Base-by-base conservation (phyloP, 2,113 vertebrate genomes). In the Aepyceros melampus region DNA sequence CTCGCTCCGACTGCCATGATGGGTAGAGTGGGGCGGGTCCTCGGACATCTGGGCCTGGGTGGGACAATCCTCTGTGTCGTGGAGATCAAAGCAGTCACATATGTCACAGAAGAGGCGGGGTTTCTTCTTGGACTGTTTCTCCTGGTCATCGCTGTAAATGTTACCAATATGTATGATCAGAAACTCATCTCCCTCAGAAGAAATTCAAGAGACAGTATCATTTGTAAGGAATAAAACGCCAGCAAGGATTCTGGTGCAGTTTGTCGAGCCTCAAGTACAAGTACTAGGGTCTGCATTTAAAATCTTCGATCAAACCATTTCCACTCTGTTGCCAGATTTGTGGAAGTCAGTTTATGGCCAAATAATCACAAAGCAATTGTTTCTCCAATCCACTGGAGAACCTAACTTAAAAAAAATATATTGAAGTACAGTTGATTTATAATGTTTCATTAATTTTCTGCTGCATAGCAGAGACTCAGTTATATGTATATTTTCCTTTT, bases 21-120 rank as follows among this genome's bases (percentile, higher is more conserved):
- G 99, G 0, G 99, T 98, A 0, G 99, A 99, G 98, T 99, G 99
- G 0, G 99, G 99, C 0, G 99, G 99, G 14, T 99, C 99, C 89
- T 99, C 99, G 0, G 99, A 98, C 96, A 99, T 98, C 99, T 99
- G 99, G 2, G 98, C 98, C 98, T 99, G 99, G 0, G 99, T 99
- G 4, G 99, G 99, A 92, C 99, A 99, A 98, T 99, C 99, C 98
- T 99, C 99, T 0, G 99, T 99, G 97, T 99, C 99, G 0, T 99
- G 99, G 71, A 99, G 99, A 74, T 99, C 99, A 5, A 99, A 99
- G 98, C 99, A 99, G 98, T 99, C 99, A 16, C 99, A 99, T 96
- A 99, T 99, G 98, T 99, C 99, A 15, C 99, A 99, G 99, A 99
- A 99, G 55, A 99, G 99, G 40, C 99, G 99, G 0, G 99, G 99